A percentile compares a stretch with the other conserved stretches of the same genome.
phyloP scores from a whole-genome alignment of 2,888 invertebrate species.

The Mactromeris polynyma region DNA sequence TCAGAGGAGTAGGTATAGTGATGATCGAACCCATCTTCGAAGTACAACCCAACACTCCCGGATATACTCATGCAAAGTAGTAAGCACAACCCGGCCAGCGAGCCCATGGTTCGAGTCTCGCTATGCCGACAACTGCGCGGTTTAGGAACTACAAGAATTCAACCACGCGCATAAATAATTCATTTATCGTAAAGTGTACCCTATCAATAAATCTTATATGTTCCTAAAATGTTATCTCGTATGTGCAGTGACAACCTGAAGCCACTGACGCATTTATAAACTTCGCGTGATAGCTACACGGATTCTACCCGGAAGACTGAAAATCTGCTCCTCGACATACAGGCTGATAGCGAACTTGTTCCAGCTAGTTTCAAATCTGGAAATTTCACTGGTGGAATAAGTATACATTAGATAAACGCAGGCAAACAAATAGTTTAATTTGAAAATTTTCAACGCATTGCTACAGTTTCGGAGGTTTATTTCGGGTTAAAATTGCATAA shows the following conservation, averaged over 20 bases:
- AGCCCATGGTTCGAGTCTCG: neutral
- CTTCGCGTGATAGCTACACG: neutral
- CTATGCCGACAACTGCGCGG: neutral
- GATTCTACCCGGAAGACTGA: neutral
- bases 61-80: slow-evolving; percentile 19
- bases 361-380: neutral
- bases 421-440: too few species aligned
- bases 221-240: neutral
- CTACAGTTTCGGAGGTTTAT: too few species aligned
- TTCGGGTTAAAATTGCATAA: too few species aligned
- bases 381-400: neutral
- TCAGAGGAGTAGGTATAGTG: slow-evolving; percentile 73
- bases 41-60: slow-evolving; percentile 41
- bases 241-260: neutral
- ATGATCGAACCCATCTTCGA: slow-evolving; percentile 71
- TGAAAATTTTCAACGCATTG: too few species aligned
- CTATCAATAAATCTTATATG: neutral
- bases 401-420: too few species aligned
- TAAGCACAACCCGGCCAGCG: slow-evolving; percentile 10
- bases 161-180: neutral
- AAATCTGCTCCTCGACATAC: neutral
- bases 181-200: neutral
- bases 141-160: neutral
- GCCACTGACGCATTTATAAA: neutral
- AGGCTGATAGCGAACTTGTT: neutral